A percentile compares a stretch with the other conserved stretches of the same genome.
Evolutionary conservation across 2,113 vertebrate genomes (phyloP).

Genomic region (Apaloderma vittatum): DNA sequence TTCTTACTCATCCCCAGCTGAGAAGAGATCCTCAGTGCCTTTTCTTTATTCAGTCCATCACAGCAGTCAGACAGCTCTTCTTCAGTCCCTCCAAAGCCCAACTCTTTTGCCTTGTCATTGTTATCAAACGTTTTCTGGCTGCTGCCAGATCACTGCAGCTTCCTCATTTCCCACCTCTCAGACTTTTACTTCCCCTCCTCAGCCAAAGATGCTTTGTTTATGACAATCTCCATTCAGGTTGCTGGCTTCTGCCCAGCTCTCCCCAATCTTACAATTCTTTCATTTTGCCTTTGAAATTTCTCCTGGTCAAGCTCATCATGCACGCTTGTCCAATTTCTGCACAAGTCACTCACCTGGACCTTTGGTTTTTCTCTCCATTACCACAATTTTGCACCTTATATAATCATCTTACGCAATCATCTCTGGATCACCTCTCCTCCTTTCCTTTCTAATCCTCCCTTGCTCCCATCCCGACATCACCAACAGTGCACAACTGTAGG

Average conservation of each 20-base stretch:
- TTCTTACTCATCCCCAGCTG: not conserved
- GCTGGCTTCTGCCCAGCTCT: not conserved
- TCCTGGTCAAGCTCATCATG: fast-evolving
- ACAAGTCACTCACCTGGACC: too few species aligned
- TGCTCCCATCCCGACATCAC: not conserved
- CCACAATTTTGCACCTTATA: not conserved
- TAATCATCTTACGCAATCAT: not conserved
- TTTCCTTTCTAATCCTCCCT: not conserved
- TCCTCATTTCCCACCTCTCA: not conserved
- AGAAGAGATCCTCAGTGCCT: not conserved
- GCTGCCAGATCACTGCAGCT: not conserved
- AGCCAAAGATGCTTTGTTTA: not conserved
- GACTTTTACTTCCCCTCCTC: not conserved
- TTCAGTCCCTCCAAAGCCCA: not conserved
- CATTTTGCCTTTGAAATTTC: not conserved
- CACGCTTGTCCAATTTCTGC: fast-evolving
- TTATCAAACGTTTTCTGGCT: not conserved
- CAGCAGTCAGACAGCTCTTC: not conserved
- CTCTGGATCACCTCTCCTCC: not conserved
- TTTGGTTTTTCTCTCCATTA: not conserved
- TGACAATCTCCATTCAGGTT: not conserved
- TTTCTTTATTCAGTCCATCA: not conserved
- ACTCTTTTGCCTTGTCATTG: not conserved
- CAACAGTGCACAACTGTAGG: not conserved
- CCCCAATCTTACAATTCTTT: not conserved